Conservation (phyloP, 2,113 vertebrate genomes). For the Callocephalon fimbriatum region DNA sequence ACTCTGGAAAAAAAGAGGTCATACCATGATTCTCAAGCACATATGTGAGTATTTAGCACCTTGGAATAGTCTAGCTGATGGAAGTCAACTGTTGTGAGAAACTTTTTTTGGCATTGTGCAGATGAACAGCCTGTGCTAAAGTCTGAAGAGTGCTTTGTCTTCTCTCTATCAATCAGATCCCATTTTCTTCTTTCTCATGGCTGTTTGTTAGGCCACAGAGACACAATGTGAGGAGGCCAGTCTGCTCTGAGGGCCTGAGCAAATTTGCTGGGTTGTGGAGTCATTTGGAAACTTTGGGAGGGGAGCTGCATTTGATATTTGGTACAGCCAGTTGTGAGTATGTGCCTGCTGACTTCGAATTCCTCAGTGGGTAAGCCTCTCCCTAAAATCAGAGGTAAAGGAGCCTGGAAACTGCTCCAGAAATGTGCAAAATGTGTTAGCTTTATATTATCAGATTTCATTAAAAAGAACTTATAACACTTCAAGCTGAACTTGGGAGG, state of each 20-base stretch:
- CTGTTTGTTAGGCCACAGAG: not conserved
- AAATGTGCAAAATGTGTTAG: not conserved
- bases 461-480: not conserved
- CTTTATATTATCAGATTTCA: not conserved
- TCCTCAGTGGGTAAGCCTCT: not conserved
- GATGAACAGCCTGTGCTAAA: not conserved
- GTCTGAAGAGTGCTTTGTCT: not conserved
- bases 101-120: not conserved
- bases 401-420: not conserved
- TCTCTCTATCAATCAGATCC: not conserved
- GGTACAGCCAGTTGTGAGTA: not conserved
- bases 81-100: not conserved
- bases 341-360: not conserved
- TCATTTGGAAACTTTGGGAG: not conserved
- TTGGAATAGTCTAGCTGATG: not conserved
- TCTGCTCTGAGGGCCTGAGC: not conserved
- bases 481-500: not conserved
- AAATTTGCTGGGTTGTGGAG: rapidly evolving
- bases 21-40: not conserved
- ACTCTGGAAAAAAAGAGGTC: not conserved
- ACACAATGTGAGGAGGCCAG: not conserved
- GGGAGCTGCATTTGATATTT: rapidly evolving
- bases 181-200: not conserved
- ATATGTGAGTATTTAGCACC: not conserved
- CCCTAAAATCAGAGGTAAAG: not conserved